phyloP scores from a whole-genome alignment of 92 coral and sea anemone species.

The Phymanthus crucifer region DNA sequence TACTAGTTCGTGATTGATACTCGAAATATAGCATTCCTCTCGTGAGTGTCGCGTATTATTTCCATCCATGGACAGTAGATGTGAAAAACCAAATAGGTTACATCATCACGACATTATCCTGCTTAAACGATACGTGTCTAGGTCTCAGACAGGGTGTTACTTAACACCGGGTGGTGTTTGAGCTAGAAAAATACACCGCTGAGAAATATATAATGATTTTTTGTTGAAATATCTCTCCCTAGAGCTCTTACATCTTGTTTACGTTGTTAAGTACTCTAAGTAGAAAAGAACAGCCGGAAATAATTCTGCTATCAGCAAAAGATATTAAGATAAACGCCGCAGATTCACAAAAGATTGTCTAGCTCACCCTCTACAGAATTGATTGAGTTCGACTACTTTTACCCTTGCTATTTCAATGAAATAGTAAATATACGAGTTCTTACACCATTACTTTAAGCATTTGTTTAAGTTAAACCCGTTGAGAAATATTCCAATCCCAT shows the following conservation, averaged over 20 bases:
- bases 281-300: not conserved
- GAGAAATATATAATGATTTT: not conserved
- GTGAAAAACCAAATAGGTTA: not conserved
- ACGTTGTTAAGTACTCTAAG: not conserved
- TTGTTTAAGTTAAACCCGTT: not conserved
- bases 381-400: not conserved
- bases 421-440: not conserved
- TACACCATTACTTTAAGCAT: not conserved
- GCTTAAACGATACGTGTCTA: not conserved
- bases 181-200: not conserved
- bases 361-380: not conserved
- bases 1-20: constrained; percentile 12
- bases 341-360: not conserved
- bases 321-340: not conserved
- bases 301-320: not conserved
- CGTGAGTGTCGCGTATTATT: not conserved
- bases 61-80: not conserved
- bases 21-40: constrained; percentile 22
- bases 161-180: no score
- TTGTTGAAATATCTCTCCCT: not conserved
- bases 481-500: not conserved
- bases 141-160: not conserved
- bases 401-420: not conserved
- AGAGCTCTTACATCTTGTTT: not conserved
- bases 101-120: not conserved